These are phyloP conservation scores for Cynopterus sphinx DNA, from an alignment of 2,797 vertebrate genomes.

Conservation along the genomic window DNA sequence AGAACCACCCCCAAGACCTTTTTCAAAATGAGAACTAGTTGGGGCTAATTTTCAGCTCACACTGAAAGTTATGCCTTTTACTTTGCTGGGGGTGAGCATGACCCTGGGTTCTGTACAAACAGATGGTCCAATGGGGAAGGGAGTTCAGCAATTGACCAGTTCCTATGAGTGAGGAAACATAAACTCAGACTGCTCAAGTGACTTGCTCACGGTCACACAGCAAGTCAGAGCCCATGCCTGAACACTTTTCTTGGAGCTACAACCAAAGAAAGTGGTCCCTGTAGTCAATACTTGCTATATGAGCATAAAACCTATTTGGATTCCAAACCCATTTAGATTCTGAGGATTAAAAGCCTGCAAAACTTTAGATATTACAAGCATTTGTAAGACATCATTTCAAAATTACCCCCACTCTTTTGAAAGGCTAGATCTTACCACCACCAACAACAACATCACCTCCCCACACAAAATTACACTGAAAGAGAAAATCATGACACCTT, in stretches of 20 bases:
- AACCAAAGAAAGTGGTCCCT: not conserved
- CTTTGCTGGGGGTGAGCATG: not conserved
- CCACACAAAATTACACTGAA: not conserved
- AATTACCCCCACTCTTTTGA: not conserved
- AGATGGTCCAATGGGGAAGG: not conserved
- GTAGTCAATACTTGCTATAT: not conserved
- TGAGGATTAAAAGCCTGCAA: not conserved
- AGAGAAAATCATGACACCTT: not conserved
- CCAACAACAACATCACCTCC: no score
- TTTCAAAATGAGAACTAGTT: not conserved
- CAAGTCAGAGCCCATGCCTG: not conserved
- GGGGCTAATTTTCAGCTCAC: not conserved
- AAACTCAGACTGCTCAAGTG: not conserved
- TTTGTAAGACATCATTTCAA: not conserved
- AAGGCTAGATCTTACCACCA: slow-evolving; percentile 12
- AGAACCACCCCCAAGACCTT: not conserved
- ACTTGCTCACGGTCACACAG: not conserved
- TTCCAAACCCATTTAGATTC: slow-evolving; percentile 28
- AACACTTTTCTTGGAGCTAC: not conserved
- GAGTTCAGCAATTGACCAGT: not conserved
- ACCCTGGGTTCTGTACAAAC: not conserved
- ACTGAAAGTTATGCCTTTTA: not conserved
- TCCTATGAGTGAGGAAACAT: not conserved
- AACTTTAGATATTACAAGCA: not conserved
- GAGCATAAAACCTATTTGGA: not conserved